These are phyloP conservation scores for Hiodon alosoides DNA, from an alignment of 2,113 vertebrate species.

Conservation along the genomic window DNA sequence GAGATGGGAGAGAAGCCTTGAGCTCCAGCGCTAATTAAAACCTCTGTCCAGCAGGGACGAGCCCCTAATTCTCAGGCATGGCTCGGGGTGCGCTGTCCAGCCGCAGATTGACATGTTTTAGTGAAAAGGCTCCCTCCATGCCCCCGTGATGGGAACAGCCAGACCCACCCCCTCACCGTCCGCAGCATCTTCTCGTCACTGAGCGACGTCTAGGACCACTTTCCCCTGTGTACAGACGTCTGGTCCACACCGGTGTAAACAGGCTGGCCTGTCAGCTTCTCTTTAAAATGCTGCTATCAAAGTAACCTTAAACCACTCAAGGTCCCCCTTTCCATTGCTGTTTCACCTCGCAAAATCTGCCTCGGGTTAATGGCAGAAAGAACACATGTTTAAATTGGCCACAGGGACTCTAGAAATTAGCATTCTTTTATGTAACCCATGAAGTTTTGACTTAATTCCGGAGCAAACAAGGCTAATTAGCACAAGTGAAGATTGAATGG, in stretches of 20 bases:
- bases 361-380: conserved; percentile 5
- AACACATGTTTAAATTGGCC: conserved; percentile 18
- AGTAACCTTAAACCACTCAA: background rate
- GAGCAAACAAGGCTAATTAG: conserved; percentile 24
- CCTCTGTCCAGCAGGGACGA: background rate
- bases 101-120: background rate
- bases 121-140: background rate
- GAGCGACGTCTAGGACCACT: background rate
- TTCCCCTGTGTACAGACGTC: background rate
- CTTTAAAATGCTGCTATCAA: background rate
- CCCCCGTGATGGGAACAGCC: background rate
- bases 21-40: conserved; percentile 3
- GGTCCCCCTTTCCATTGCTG: background rate
- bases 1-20: background rate
- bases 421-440: conserved; percentile 16
- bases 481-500: conserved; percentile 7
- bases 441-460: conserved; percentile 11
- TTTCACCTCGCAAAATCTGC: conserved; percentile 4
- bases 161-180: background rate
- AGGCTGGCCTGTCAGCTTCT: background rate
- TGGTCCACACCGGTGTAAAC: background rate
- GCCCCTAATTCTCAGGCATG: background rate
- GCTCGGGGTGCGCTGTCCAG: background rate
- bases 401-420: conserved; percentile 13
- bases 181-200: background rate